phyloP scores from a whole-genome alignment of 2,113 vertebrate genomes.

The Takifugu flavidus region DNA sequence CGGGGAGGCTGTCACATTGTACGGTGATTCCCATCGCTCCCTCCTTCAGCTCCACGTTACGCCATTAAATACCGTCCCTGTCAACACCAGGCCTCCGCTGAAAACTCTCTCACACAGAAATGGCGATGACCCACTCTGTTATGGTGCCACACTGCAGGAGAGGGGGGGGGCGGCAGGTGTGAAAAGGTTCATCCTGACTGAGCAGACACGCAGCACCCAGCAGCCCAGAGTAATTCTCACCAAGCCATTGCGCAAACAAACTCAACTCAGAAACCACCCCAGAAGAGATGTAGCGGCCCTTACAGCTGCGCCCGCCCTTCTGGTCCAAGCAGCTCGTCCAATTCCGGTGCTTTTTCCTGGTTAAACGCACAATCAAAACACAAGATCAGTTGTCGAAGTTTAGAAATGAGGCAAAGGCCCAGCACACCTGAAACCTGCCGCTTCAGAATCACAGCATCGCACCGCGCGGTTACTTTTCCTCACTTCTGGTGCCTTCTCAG shows the following conservation, averaged over 20 bases:
- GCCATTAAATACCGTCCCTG: constrained; percentile 40
- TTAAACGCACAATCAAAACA: too few relatives aligned
- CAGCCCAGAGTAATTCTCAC: constrained; percentile 69
- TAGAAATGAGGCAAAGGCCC: too few relatives aligned
- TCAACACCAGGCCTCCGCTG: constrained; percentile 44
- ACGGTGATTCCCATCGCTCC: constrained; percentile 38
- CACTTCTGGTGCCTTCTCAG: neutral
- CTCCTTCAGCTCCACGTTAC: constrained; percentile 18
- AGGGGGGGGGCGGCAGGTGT: constrained; percentile 44
- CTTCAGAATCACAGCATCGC: neutral
- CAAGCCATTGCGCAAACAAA: constrained; percentile 15
- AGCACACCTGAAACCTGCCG: neutral
- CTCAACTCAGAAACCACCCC: neutral
- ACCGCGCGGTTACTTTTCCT: neutral
- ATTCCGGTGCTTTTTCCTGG: neutral
- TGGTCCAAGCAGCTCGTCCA: neutral
- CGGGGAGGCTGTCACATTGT: constrained; percentile 29
- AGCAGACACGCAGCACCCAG: constrained; percentile 31
- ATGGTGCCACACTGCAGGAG: constrained; percentile 6
- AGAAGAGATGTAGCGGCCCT: neutral
- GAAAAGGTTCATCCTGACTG: constrained; percentile 57
- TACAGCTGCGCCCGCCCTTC: neutral
- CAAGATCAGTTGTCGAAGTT: too few relatives aligned
- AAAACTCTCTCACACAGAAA: constrained; percentile 11
- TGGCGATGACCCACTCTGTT: constrained; percentile 33